Base-by-base conservation (phyloP, 2,888 invertebrate species). In the Hyalella azteca region DNA sequence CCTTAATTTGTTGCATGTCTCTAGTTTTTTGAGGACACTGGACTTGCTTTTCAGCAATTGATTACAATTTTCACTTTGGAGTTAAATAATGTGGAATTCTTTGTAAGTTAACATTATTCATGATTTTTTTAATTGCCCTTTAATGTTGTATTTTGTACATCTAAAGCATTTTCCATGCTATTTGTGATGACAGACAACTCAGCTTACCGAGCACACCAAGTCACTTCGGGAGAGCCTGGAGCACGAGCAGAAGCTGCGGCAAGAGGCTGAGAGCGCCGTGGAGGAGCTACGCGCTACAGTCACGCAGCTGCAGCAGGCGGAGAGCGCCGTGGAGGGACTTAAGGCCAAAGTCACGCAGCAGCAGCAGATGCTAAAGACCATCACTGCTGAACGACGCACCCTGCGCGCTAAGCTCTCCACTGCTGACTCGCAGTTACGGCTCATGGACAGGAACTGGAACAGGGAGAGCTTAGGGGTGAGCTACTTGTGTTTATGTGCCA, bases 401-500 rank as follows among this genome's bases (percentile, higher is more conserved):
- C 39, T 22, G 40, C 54, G 40, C 9, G 45, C 78, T 22, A 50
- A 66, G 78, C 45, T 78, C 36, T n/a, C 79, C 50, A 40, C 48
- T 36, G 79, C 79, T 4, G 49, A 39, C 50, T 73, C 50, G 9
- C n/a, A 29, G 49, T 50, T 73, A 7, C 73, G 79, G n/a, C 36
- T 49, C 32, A 22, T 9, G 73, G 50, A 73, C n/a, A 36, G 79
- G 5, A 22, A 19, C 66, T 54, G 59, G 59, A 40, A 19, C 19
- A 66, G 66, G 36, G 66, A 66, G 36, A 66, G 36, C 19, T 19
- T 66, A 9, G 66, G 66, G 66, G 66, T 66, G 13, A 36, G 60
- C 36, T 5, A 36, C 15, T 36, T 36, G 59, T 3, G 39, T 22
- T 32, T 15, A n/a, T n/a, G n/a, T n/a, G n/a, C n/a, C n/a, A n/a